Evolutionary conservation across 2,113 vertebrate genomes (phyloP).

Genomic region (Tor tambroides): DNA sequence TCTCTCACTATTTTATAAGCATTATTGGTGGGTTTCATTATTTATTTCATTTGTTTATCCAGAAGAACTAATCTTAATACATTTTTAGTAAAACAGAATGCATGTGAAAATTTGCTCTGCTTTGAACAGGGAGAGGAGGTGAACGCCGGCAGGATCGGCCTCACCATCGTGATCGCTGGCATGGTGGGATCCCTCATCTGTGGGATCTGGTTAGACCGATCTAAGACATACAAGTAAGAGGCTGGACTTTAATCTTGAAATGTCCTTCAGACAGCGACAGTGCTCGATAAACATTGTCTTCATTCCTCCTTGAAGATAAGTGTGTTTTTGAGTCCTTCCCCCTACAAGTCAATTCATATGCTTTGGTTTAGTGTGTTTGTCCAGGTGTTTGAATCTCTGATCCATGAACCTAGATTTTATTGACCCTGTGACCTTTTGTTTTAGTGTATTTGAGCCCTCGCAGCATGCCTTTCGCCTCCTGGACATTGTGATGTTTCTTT

Average conservation of each 20-base stretch:
- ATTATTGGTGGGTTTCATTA: not conserved
- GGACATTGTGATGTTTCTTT: constrained; percentile 3
- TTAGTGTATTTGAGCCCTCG: not conserved
- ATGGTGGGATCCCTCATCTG: constrained; percentile 91
- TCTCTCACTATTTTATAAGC: not conserved
- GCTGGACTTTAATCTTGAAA: not conserved
- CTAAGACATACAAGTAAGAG: constrained; percentile 96
- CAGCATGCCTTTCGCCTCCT: not conserved
- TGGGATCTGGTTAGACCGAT: constrained; percentile 94
- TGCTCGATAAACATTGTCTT: not conserved
- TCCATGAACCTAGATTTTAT: not conserved
- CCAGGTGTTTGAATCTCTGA: constrained; percentile 13
- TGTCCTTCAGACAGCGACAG: not conserved
- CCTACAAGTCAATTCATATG: not conserved
- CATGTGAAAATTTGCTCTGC: not conserved
- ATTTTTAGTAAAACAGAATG: not conserved
- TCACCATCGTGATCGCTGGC: constrained; percentile 90
- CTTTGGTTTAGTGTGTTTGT: constrained; percentile 31
- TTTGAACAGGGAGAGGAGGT: constrained; percentile 86
- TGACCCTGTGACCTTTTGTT: not conserved
- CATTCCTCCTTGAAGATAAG: not conserved
- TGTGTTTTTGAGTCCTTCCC: not conserved
- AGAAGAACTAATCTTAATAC: not conserved
- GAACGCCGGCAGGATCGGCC: constrained; percentile 94
- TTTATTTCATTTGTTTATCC: not conserved